Percentiles rank a stretch among this genome's conserved stretches.
These are phyloP conservation scores for Anabacerthia variegaticeps DNA, from an alignment of 2,797 vertebrate genomes.

Conservation along the genomic window DNA sequence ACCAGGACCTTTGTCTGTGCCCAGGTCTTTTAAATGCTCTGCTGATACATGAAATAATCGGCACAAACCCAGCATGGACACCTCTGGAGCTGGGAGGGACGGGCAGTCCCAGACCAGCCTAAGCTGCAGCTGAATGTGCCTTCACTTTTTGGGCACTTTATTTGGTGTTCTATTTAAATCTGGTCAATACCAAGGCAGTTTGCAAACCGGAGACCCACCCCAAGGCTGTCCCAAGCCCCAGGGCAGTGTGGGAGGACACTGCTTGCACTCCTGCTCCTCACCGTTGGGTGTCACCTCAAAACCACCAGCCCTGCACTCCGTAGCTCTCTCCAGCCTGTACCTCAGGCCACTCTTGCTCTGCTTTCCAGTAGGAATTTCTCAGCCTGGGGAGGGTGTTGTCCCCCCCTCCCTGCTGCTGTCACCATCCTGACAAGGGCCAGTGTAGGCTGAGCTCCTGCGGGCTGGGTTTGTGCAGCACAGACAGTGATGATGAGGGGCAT, in stretches of 20 bases:
- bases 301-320: not conserved
- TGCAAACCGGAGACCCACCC: not conserved
- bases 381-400: not conserved
- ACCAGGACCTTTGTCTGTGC: not conserved
- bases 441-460: not conserved
- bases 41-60: not conserved
- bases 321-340: not conserved
- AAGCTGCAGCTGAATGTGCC: not conserved
- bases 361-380: not conserved
- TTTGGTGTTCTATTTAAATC: not conserved
- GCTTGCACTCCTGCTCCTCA: not conserved
- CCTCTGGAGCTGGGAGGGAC: not conserved
- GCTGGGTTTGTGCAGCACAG: not conserved
- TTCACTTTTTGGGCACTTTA: not conserved
- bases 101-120: not conserved
- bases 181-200: not conserved
- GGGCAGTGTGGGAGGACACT: not conserved
- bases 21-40: not conserved
- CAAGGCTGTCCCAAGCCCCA: not conserved
- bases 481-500: not conserved
- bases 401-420: not conserved
- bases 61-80: accelerated
- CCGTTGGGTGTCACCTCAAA: slow-evolving; percentile 8
- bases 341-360: not conserved
- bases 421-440: not conserved